Conservation (phyloP, 2,797 vertebrate species). For the Typhlichthys eigenmanni region DNA sequence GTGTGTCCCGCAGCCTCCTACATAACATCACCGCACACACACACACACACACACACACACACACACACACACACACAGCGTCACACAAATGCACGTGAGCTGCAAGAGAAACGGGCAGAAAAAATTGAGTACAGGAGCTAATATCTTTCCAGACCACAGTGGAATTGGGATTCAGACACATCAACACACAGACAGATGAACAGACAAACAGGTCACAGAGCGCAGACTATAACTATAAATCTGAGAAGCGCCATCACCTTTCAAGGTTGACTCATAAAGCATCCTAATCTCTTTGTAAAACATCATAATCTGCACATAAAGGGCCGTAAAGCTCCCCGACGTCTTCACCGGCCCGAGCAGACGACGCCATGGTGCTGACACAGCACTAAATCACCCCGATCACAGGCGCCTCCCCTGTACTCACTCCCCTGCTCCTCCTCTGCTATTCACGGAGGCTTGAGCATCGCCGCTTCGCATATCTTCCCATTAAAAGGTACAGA, state of each 20-base stretch:
- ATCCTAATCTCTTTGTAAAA: constrained; percentile 63
- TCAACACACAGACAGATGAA: not conserved
- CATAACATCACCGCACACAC: constrained; percentile 32
- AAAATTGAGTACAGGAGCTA: too few relatives aligned
- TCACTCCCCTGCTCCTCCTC: constrained; percentile 5
- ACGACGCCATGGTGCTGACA: constrained; percentile 57
- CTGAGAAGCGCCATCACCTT: constrained; percentile 52
- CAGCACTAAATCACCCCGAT: constrained; percentile 58
- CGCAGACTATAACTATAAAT: constrained; percentile 20
- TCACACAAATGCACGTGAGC: not conserved
- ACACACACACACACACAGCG: not conserved
- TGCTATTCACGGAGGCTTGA: constrained; percentile 46
- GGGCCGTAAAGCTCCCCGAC: constrained; percentile 57
- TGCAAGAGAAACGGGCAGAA: not conserved
- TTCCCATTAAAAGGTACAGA: too few relatives aligned
- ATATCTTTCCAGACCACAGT: not conserved
- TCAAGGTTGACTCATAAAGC: constrained; percentile 52
- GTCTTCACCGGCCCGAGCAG: constrained; percentile 55
- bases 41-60: not conserved
- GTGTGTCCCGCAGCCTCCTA: constrained; percentile 11
- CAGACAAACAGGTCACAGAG: constrained; percentile 20
- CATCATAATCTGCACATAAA: constrained; percentile 62
- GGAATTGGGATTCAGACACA: constrained; percentile 9
- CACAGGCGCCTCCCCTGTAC: constrained; percentile 12
- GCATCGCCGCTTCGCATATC: constrained; percentile 11